These are phyloP conservation scores for Nesogale talazaci DNA, from an alignment of 2,113 vertebrate species.

Conservation along the genomic window DNA sequence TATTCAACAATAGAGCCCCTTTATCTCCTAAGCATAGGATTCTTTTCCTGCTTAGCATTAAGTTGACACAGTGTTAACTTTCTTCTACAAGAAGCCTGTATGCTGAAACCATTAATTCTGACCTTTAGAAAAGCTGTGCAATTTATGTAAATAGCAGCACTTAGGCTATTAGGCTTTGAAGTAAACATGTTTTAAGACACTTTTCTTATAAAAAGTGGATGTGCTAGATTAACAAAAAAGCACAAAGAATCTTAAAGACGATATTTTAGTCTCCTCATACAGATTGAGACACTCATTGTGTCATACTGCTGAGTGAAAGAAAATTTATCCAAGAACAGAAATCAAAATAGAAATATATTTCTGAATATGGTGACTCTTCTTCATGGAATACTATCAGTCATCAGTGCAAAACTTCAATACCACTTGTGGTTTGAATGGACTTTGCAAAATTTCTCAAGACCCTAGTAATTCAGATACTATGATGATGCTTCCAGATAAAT, in stretches of 20 bases:
- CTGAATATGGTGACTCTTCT: conserved; percentile 2
- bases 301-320: too few relatives aligned
- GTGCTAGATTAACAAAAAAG: background rate
- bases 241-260: conserved; percentile 36
- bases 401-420: background rate
- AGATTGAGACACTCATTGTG: background rate
- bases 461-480: background rate
- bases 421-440: background rate
- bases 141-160: conserved; percentile 9
- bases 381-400: background rate
- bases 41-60: background rate
- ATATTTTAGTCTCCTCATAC: conserved; percentile 31
- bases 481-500: too few relatives aligned
- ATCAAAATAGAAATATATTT: background rate
- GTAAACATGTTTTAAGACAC: background rate
- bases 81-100: background rate
- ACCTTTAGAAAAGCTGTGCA: conserved; percentile 42
- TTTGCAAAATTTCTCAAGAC: background rate
- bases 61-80: conserved; percentile 8
- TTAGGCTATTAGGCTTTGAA: conserved; percentile 24
- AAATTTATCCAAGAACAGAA: background rate
- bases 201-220: background rate
- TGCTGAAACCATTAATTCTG: conserved; percentile 7
- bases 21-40: conserved; percentile 35
- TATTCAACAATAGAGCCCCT: background rate